These are phyloP conservation scores for Charadrius vociferus DNA, from an alignment of 2,113 vertebrate genomes.

Conservation along the genomic window DNA sequence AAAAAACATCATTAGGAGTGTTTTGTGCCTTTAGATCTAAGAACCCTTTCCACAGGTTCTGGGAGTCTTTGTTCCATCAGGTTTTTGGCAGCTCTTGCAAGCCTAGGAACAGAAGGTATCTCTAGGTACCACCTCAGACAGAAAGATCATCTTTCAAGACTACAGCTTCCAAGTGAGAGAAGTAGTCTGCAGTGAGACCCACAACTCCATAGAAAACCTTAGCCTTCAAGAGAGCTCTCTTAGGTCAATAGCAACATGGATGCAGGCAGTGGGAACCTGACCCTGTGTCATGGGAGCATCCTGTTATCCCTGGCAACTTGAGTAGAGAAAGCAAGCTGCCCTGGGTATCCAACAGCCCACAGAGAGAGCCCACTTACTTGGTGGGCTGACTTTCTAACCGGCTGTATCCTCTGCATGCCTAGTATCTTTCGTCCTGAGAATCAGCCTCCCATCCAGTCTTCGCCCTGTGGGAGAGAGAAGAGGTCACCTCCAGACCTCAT, in stretches of 20 bases:
- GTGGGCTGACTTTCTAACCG: background rate
- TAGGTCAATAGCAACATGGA: background rate
- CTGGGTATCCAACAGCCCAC: background rate
- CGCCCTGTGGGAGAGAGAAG: background rate
- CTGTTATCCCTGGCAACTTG: background rate
- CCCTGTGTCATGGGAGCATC: slow-evolving; percentile 31
- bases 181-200: background rate
- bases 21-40: background rate
- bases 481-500: background rate
- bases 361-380: background rate
- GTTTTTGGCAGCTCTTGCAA: background rate
- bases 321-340: background rate
- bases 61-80: background rate
- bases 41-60: background rate
- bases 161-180: background rate
- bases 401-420: background rate
- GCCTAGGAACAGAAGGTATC: background rate
- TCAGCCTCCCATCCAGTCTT: background rate
- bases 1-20: background rate
- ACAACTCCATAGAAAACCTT: background rate
- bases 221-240: background rate
- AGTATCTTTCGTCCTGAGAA: background rate
- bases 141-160: background rate
- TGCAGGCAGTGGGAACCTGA: slow-evolving; percentile 13
- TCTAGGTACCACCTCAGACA: background rate